Percentiles rank a stretch among this genome's conserved stretches.
Conservation (phyloP, 2,797 vertebrate species). For the Gymnopithys bicolor region DNA sequence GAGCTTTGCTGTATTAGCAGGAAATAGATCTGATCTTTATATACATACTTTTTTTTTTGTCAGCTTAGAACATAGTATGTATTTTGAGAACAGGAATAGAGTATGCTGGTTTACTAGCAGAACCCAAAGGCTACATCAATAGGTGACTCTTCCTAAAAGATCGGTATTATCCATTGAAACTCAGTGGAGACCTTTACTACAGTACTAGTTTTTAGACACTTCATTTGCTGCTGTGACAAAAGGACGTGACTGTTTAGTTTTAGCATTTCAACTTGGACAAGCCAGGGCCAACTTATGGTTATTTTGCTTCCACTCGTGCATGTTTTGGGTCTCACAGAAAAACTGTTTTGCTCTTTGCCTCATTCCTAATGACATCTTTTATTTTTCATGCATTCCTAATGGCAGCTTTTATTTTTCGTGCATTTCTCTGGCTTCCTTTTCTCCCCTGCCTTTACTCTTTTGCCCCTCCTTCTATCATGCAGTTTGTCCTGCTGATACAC, state of each 20-base stretch:
- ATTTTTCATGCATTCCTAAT: too few relatives aligned
- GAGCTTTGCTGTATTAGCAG: neutral
- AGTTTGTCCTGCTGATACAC: neutral
- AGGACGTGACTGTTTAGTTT: neutral
- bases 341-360: neutral
- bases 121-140: neutral
- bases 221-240: neutral
- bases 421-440: neutral
- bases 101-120: neutral
- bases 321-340: neutral
- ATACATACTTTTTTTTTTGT: too few relatives aligned
- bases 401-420: too few relatives aligned
- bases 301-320: neutral
- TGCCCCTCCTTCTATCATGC: neutral
- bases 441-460: neutral
- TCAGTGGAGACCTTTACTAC: neutral
- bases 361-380: neutral
- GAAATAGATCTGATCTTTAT: neutral
- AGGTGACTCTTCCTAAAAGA: neutral
- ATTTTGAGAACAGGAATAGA: neutral
- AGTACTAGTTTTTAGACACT: neutral
- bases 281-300: neutral
- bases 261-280: neutral
- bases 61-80: fast-evolving
- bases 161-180: neutral